phyloP scores from a whole-genome alignment of 2,888 invertebrate genomes.

The Ormyrus pomaceus region DNA sequence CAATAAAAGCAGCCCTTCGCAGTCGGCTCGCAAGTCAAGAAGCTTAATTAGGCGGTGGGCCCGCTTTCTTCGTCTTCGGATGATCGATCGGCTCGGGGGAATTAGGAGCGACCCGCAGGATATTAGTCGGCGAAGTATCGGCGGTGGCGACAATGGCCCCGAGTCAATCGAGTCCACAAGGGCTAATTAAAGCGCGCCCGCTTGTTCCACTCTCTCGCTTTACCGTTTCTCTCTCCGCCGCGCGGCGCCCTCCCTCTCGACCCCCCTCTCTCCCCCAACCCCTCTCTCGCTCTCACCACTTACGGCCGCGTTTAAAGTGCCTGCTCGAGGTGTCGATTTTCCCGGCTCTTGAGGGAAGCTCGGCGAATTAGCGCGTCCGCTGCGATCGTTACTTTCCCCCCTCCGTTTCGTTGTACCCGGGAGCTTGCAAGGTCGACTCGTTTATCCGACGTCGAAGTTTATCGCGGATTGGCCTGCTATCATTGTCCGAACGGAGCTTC shows the following conservation, averaged over 20 bases:
- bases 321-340: conserved; percentile 48
- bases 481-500: too few relatives aligned
- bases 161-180: conserved; percentile 48
- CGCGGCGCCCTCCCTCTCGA: background rate
- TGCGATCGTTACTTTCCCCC: background rate
- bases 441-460: too few relatives aligned
- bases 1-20: too few relatives aligned
- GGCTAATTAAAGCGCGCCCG: conserved; percentile 48
- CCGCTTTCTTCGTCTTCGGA: background rate
- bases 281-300: conserved; percentile 41
- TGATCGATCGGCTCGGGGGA: conserved; percentile 48
- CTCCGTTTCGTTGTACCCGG: too few relatives aligned
- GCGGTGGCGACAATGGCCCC: conserved; percentile 45
- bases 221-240: too few relatives aligned
- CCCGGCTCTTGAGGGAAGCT: background rate
- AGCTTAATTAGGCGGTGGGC: too few relatives aligned
- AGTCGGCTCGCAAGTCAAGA: too few relatives aligned
- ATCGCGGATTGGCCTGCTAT: too few relatives aligned
- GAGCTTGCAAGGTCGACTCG: too few relatives aligned
- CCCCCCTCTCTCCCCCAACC: conserved; percentile 45
- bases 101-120: conserved; percentile 35
- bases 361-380: background rate
- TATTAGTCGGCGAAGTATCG: conserved; percentile 36
- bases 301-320: conserved; percentile 39
- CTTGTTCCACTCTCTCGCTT: background rate